Conservation (phyloP, 2,113 vertebrate genomes). For the Rhinoptilus africanus region DNA sequence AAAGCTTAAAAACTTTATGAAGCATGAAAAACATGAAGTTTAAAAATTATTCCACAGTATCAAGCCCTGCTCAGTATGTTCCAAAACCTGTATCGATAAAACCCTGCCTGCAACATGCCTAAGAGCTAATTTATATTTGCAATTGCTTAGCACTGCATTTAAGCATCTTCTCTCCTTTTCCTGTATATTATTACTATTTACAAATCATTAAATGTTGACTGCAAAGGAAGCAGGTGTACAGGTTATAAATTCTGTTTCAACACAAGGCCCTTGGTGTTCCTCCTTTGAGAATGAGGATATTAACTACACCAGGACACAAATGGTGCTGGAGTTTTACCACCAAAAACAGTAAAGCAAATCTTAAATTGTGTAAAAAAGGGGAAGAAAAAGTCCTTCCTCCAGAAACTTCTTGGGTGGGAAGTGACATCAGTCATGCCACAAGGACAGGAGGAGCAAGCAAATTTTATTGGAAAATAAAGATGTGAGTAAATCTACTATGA, state of each 20-base stretch:
- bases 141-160: not conserved
- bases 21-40: not conserved
- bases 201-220: conserved; percentile 21
- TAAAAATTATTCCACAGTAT: not conserved
- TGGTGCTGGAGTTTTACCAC: not conserved
- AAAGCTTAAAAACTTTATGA: not conserved
- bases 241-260: not conserved
- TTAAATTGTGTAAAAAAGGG: not conserved
- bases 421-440: conserved; percentile 7
- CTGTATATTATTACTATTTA: not conserved
- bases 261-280: not conserved
- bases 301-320: conserved; percentile 3
- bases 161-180: not conserved
- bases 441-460: not conserved
- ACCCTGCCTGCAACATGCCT: not conserved
- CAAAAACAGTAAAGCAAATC: not conserved
- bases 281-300: conserved; percentile 7
- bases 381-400: not conserved
- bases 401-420: conserved; percentile 48
- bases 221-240: not conserved
- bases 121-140: not conserved
- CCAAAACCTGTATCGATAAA: not conserved
- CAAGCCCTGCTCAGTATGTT: not conserved
- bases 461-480: conserved; percentile 64
- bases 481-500: conserved; percentile 32